A percentile compares a stretch with the other conserved stretches of the same genome.
These are phyloP conservation scores for Plectropomus leopardus DNA, from an alignment of 2,113 vertebrate species.

Conservation along the genomic window DNA sequence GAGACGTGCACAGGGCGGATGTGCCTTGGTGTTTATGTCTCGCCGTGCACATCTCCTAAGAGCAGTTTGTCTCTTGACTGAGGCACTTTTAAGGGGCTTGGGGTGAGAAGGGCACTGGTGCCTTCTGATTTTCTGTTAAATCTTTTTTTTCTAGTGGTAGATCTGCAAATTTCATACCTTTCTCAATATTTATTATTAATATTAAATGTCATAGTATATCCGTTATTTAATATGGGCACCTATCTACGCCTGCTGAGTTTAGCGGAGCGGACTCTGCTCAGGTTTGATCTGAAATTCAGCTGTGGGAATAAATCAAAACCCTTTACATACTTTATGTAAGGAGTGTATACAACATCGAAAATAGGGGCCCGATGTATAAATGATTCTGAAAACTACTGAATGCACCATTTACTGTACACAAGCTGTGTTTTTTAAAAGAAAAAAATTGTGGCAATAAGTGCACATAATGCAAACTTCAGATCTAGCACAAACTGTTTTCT, in stretches of 20 bases:
- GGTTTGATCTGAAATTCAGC: not conserved
- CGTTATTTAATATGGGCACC: conserved; percentile 45
- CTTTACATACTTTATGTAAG: not conserved
- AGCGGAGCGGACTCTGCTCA: not conserved
- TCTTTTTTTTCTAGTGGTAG: not conserved
- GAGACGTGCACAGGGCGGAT: conserved; percentile 28
- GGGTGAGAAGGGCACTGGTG: conserved; percentile 28
- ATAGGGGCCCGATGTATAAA: not conserved
- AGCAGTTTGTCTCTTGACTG: conserved; percentile 48
- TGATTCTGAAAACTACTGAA: not conserved
- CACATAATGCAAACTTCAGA: not conserved
- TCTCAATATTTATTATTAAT: conserved; percentile 47
- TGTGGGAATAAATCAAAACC: not conserved
- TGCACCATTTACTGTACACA: not conserved
- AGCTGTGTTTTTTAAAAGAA: not conserved
- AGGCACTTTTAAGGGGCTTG: conserved; percentile 32
- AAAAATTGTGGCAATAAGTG: not conserved
- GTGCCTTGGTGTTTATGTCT: conserved; percentile 47
- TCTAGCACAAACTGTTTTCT: not conserved
- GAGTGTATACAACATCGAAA: not conserved
- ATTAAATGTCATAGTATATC: conserved; percentile 47
- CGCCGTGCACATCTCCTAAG: conserved; percentile 22
- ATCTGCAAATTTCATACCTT: not conserved
- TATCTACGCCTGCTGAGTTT: conserved; percentile 16
- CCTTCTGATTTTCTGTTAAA: conserved; percentile 3